Percentiles rank a stretch among this genome's conserved stretches.
These are phyloP conservation scores for Rhimphoctona megacephalus DNA, from an alignment of 2,888 invertebrate genomes.

Conservation along the genomic window DNA sequence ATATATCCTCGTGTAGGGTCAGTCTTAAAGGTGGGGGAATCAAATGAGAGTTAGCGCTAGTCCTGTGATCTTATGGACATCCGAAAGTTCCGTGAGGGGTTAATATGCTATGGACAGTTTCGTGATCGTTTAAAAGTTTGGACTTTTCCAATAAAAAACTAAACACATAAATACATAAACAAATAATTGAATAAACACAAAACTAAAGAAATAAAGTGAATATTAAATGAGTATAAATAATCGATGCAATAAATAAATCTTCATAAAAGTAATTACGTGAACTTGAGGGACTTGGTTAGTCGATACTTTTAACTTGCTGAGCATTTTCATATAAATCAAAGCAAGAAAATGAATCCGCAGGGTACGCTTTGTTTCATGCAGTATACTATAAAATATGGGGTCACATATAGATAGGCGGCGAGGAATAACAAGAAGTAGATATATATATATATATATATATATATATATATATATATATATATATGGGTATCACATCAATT, in stretches of 20 bases:
- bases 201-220: background rate
- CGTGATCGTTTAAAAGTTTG: constrained; percentile 31
- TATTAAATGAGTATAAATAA: background rate
- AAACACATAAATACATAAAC: background rate
- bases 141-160: background rate
- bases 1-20: background rate
- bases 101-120: background rate
- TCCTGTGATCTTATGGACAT: constrained; percentile 51
- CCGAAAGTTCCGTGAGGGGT: constrained; percentile 35
- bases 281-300: background rate
- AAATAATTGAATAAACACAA: background rate
- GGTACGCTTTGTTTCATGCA: constrained; percentile 1
- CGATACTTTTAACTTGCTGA: constrained; percentile 3
- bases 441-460: no score
- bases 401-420: background rate
- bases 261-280: background rate
- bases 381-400: background rate
- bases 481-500: no score
- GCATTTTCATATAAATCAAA: constrained; percentile 26
- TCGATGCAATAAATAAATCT: background rate
- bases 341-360: constrained; percentile 3
- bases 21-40: background rate
- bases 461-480: no score
- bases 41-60: constrained; percentile 3
- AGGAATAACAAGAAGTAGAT: no score